Evolutionary conservation across 2,113 vertebrate genomes (phyloP).

Genomic region (Ahaetulla prasina): DNA sequence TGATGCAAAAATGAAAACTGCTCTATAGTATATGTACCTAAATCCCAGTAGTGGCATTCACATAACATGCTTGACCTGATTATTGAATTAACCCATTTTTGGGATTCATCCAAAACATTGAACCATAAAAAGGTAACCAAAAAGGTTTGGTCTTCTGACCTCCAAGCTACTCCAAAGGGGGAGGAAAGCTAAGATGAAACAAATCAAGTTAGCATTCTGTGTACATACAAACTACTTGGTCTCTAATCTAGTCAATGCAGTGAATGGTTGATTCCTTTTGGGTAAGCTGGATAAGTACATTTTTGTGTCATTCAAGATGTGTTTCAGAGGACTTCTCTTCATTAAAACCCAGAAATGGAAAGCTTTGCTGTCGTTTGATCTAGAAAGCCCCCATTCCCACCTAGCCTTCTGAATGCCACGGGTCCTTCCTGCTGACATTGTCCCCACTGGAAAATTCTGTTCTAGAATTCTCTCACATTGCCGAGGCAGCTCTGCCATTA

Average conservation of each 20-base stretch:
- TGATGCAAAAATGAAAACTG: background rate
- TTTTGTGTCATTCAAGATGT: background rate
- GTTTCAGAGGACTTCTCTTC: background rate
- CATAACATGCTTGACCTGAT: background rate
- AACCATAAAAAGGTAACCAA: background rate
- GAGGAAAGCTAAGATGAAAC: background rate
- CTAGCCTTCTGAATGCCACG: background rate
- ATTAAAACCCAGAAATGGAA: background rate
- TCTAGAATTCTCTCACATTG: background rate
- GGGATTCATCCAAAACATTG: background rate
- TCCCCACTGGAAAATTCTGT: background rate
- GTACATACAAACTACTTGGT: background rate
- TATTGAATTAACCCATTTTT: background rate
- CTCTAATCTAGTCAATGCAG: background rate
- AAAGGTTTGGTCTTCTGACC: background rate
- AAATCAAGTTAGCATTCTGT: background rate
- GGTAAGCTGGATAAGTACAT: background rate
- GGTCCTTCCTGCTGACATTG: background rate
- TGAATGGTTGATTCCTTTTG: background rate
- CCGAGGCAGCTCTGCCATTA: background rate
- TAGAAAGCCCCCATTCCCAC: background rate
- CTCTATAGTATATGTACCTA: background rate
- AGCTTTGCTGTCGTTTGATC: background rate
- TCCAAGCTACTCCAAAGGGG: background rate
- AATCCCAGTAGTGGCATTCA: background rate